Conservation (phyloP, 2,113 vertebrate genomes). For the Gulo gulo region DNA sequence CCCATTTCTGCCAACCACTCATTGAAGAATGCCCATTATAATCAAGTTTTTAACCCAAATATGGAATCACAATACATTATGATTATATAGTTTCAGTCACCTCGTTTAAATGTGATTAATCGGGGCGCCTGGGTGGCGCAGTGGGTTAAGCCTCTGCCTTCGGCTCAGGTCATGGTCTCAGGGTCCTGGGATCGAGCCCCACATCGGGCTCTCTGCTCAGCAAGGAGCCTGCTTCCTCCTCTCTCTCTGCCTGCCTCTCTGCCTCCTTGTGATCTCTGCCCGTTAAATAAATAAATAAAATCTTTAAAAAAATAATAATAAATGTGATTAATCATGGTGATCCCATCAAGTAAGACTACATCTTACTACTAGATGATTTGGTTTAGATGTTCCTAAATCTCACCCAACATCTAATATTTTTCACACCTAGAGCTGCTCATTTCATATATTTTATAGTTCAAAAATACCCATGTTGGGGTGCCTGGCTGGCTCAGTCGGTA, state of each 20-base stretch:
- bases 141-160: too few relatives aligned
- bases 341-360: not conserved
- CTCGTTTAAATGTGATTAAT: not conserved
- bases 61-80: not conserved
- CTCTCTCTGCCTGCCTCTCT: too few relatives aligned
- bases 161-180: too few relatives aligned
- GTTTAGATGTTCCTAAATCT: not conserved
- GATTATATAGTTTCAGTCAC: not conserved
- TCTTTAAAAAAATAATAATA: not conserved
- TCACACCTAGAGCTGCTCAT: not conserved
- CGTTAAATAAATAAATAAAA: too few relatives aligned
- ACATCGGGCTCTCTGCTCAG: too few relatives aligned
- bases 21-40: not conserved
- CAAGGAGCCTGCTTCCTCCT: too few relatives aligned
- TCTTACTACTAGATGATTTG: not conserved
- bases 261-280: too few relatives aligned
- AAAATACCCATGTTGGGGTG: not conserved
- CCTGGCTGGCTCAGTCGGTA: not conserved
- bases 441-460: not conserved
- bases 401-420: not conserved
- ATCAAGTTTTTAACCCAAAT: not conserved
- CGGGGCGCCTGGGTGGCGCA: too few relatives aligned
- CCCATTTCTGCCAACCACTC: not conserved
- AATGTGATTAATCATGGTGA: not conserved
- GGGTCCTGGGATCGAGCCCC: too few relatives aligned